Conservation (phyloP, 2,888 invertebrate species). For the Cordilura impudica region DNA sequence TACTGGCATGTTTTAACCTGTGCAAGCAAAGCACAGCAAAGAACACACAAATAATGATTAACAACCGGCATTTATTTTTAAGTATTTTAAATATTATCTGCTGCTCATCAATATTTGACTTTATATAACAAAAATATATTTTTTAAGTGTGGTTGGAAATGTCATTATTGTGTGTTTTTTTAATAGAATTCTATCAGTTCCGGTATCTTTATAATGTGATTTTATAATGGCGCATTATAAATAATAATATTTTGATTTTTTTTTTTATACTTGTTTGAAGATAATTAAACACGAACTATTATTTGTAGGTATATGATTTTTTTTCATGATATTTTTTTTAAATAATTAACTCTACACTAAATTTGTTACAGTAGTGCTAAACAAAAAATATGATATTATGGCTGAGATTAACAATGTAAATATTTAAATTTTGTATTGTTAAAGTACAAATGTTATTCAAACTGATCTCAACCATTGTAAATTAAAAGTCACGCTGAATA, state of each 20-base stretch:
- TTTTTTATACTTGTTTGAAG: slow-evolving; percentile 15
- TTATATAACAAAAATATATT: background rate
- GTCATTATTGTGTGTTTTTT: slow-evolving; percentile 7
- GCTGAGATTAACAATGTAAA: background rate
- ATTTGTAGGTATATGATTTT: no score
- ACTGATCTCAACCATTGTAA: background rate
- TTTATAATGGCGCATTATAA: slow-evolving; percentile 37
- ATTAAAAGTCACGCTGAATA: background rate
- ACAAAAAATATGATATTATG: background rate
- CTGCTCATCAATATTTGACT: background rate
- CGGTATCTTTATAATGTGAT: slow-evolving; percentile 25
- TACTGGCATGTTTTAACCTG: background rate
- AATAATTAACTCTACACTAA: background rate
- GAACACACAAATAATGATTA: background rate
- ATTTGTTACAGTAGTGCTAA: background rate
- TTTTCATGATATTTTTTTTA: background rate
- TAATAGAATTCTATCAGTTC: slow-evolving; percentile 37
- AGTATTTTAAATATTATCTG: background rate
- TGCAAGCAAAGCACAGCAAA: no score
- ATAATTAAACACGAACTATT: background rate
- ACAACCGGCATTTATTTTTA: background rate
- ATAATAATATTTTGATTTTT: slow-evolving; percentile 31
- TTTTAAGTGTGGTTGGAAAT: background rate
- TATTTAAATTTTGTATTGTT: background rate
- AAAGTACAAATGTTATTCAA: background rate